A percentile compares a stretch with the other conserved stretches of the same genome.
Conservation (phyloP, 92 coral and sea anemone genomes). For the Muricea muricata region DNA sequence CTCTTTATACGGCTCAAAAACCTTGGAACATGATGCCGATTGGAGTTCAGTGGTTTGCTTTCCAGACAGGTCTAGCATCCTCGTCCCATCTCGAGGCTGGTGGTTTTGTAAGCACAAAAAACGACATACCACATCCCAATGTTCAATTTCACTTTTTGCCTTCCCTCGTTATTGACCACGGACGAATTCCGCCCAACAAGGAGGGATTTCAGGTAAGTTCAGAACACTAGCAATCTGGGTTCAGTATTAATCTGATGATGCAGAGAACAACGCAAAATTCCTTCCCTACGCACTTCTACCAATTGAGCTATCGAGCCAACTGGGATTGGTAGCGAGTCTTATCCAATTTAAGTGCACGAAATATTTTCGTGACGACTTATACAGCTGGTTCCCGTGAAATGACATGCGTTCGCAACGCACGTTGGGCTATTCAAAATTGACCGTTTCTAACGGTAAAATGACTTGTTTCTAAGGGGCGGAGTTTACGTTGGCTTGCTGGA, state of each 20-base stretch:
- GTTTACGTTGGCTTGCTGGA: too few species aligned
- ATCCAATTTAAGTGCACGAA: too few species aligned
- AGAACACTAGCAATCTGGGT: too few species aligned
- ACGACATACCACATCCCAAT: conserved; percentile 81
- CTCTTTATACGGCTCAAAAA: conserved; percentile 72
- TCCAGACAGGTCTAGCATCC: conserved; percentile 71
- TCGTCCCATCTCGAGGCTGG: conserved; percentile 86
- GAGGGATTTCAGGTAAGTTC: conserved; percentile 81
- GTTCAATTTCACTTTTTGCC: conserved; percentile 88
- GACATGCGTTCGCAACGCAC: too few species aligned
- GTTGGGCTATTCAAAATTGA: too few species aligned
- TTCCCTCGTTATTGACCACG: conserved; percentile 74
- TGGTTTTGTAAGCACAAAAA: conserved; percentile 76
- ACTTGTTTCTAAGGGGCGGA: too few species aligned
- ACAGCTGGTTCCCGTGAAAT: too few species aligned
- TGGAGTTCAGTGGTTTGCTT: conserved; percentile 76
- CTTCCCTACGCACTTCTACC: background rate
- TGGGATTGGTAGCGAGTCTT: too few species aligned
- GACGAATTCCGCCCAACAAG: conserved; percentile 60
- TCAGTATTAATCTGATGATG: too few species aligned
- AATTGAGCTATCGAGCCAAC: too few species aligned
- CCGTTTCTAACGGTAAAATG: too few species aligned
- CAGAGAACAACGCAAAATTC: background rate
- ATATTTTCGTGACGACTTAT: too few species aligned
- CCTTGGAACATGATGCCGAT: conserved; percentile 79